Evolutionary conservation across 2,113 vertebrate genomes (phyloP), one percentile per base, ranked within the genome.

Genomic region (Myotis yumanensis): DNA sequence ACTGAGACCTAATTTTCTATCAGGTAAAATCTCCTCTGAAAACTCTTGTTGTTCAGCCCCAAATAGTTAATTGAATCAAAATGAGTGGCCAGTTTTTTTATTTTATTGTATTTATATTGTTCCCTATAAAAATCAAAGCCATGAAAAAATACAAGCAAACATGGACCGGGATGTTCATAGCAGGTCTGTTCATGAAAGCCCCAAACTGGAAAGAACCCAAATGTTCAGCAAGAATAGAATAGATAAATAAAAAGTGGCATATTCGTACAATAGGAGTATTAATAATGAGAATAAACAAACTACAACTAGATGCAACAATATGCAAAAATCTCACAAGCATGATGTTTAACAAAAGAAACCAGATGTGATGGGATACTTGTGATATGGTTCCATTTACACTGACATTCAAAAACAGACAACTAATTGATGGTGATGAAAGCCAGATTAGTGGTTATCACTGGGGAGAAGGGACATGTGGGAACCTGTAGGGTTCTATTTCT

Each of bases 31-130:
- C 16, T 75, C 40, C 30, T 84, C 35, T 85, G 46, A 93, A 94
- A 90, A 86, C 8, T 62, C 43, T 90, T 80, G 3, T 32, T 54
- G 76, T 89, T 89, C 46, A 62, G 11, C 6, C 48, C 32, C 68
- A 92, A 93, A 73, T 48, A 68, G 3, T 77, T 95, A 81, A 92
- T 76, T 84, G 40, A 30, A 87, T 96, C 25, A 87, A 94, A 85
- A 95, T 51, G 32, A 96, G 93, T 25, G 11, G 12, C 10, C 5
- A 66, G 4, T 22, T 85, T 82, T 82, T 89, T 82, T 3, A 95
- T 76, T 92, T 10, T 68, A 64, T 71, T 73, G 18, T 75, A 81
- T 86, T 88, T 37, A 52, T 75, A 73, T 37, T 90, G 48, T 22
- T 18, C 46, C 57, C 51, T 87, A 76, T 88, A 75, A 89, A 89